Base-by-base conservation (phyloP, 2,797 vertebrate species). In the Anniella stebbinsi region DNA sequence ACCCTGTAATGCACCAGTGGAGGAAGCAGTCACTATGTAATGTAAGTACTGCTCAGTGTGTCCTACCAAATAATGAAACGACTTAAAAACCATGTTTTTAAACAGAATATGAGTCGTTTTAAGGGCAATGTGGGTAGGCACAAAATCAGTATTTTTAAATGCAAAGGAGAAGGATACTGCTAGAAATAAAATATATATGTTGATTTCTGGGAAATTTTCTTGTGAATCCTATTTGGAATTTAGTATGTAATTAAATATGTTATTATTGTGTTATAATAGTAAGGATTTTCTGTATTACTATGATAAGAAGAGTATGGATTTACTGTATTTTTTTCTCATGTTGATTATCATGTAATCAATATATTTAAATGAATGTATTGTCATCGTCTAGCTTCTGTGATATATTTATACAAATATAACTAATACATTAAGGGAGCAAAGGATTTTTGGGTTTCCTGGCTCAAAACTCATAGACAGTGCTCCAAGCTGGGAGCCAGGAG, bases 161-260 rank as follows among this genome's bases (percentile, higher is more conserved):
- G 11, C 84, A 77, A 66, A 6, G 13, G 38, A 48, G 69, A 90
- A 81, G 4, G 18, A 21, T 87, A 73, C 5, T 78, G 33, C 12
- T 84, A 87, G 3, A 60, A 87, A 91, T 21, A 78, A 2, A 51
- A 86, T 76, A 60, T 76, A 0, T 69, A 36, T 76, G 4, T 87
- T 91, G 41, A 25, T 88, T 88, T 86, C 77, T 84, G 41, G 41
- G 87, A 87, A 7, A 76, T 88, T 4, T 0, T 28, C 51, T 88
- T 48, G 33, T 0, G 66, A 54, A 76, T 48, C 1, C 75, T 18
- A 0, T 0, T 91, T 88, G 41, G 84, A 51, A 28, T 36, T 85
- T n/a, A 12, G 28, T 87, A 21, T 15, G 85, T 33, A 25, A 57
- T 36, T 63, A 83, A 83, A 80, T 67, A n/a, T 1, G 2, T 82